Conservation (phyloP, 1,140 invertebrate species). For the Parapsyche elsis region DNA sequence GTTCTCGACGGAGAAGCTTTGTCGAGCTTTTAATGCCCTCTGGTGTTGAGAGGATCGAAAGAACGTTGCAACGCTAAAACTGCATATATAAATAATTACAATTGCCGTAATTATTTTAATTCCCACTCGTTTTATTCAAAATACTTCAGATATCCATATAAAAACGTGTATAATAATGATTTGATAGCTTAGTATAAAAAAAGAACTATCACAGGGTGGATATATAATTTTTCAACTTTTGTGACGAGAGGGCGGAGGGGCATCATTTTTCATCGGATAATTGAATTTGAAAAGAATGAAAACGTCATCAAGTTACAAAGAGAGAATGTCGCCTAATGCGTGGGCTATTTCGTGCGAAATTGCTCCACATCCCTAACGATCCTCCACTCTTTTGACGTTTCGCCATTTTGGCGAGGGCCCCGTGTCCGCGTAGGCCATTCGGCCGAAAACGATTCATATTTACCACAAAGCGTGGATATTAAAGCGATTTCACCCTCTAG, state of each 20-base stretch:
- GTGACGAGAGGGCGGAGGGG: background rate
- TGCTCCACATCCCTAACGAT: conserved; percentile 27
- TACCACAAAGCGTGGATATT: conserved; percentile 29
- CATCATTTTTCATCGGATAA: conserved; percentile 4
- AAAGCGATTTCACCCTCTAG: conserved; percentile 10
- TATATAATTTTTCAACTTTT: background rate
- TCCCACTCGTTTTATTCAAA: too few relatives aligned
- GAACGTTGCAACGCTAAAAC: background rate
- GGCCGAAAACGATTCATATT: conserved; percentile 32
- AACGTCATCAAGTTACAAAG: conserved; percentile 10
- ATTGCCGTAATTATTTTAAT: too few relatives aligned
- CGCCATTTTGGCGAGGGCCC: background rate
- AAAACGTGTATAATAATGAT: too few relatives aligned
- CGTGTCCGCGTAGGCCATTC: background rate
- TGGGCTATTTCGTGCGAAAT: conserved; percentile 18
- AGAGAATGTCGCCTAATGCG: background rate
- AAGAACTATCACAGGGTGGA: too few relatives aligned
- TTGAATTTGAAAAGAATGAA: conserved; percentile 34
- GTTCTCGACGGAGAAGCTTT: conserved; percentile 18
- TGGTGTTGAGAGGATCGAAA: background rate
- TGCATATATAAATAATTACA: too few relatives aligned
- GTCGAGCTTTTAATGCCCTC: conserved; percentile 20
- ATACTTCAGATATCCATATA: too few relatives aligned
- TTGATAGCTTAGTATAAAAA: too few relatives aligned
- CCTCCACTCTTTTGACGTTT: conserved; percentile 1